Conservation (phyloP, 2,888 invertebrate genomes). For the Eupeodes latifasciatus region DNA sequence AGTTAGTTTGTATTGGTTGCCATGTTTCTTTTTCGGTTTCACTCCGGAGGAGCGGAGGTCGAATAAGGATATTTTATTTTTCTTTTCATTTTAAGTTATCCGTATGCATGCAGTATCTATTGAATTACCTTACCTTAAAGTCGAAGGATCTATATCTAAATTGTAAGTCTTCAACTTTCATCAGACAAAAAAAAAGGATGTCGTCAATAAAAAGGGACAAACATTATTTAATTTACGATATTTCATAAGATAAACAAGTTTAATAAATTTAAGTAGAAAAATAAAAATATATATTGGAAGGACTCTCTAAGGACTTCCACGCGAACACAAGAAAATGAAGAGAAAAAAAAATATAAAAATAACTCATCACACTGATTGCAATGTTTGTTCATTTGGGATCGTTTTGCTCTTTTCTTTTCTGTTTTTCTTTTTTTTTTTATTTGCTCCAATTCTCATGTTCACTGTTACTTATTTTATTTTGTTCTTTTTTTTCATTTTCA, state of each 20-base stretch:
- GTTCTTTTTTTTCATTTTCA: slow-evolving; percentile 20
- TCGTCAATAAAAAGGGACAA: slow-evolving; percentile 19
- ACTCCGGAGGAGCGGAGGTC: slow-evolving; percentile 2
- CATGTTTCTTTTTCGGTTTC: slow-evolving; percentile 46
- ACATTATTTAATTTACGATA: slow-evolving; percentile 46
- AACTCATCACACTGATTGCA: slow-evolving; percentile 67
- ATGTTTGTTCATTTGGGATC: slow-evolving; percentile 76
- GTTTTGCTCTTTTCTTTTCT: slow-evolving; percentile 50
- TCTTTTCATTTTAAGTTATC: slow-evolving; percentile 7
- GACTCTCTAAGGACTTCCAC: background rate
- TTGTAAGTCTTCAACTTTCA: slow-evolving; percentile 38
- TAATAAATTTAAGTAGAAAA: slow-evolving; percentile 55
- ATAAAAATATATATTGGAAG: slow-evolving; percentile 16
- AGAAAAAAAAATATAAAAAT: background rate
- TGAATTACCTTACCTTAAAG: slow-evolving; percentile 67
- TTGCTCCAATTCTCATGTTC: slow-evolving; percentile 70
- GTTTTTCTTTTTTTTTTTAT: slow-evolving; percentile 36
- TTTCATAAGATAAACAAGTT: slow-evolving; percentile 38
- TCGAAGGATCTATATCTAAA: slow-evolving; percentile 46
- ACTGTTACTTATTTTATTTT: slow-evolving; percentile 46
- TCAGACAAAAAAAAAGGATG: slow-evolving; percentile 33
- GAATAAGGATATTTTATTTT: slow-evolving; percentile 5
- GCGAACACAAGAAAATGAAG: background rate
- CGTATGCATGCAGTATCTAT: slow-evolving; percentile 38
- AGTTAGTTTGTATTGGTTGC: slow-evolving; percentile 60